Evolutionary conservation across 2,113 vertebrate species (phyloP).

Genomic region (Gymnogyps californianus): DNA sequence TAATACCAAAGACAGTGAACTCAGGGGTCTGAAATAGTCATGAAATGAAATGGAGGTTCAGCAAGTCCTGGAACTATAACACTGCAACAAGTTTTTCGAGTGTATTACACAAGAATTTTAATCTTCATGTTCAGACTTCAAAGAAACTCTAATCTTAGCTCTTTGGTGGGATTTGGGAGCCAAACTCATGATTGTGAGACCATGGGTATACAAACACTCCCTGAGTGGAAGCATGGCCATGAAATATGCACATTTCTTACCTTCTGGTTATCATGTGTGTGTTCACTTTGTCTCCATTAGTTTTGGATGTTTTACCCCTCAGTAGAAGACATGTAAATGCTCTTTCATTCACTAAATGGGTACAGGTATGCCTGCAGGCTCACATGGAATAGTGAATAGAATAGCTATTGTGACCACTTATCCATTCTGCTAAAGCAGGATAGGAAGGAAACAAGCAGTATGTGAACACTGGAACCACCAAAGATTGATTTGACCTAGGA

Average conservation of each 20-base stretch:
- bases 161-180: not conserved
- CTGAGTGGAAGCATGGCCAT: not conserved
- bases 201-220: not conserved
- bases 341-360: not conserved
- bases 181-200: not conserved
- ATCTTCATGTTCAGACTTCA: not conserved
- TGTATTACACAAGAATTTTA: not conserved
- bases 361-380: not conserved
- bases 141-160: not conserved
- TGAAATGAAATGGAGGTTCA: not conserved
- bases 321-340: not conserved
- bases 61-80: not conserved
- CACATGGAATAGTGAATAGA: not conserved
- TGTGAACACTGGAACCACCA: not conserved
- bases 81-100: not conserved
- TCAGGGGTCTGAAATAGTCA: not conserved
- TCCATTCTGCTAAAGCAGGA: not conserved
- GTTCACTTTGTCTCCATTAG: not conserved
- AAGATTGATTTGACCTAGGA: not conserved
- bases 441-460: not conserved
- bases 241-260: not conserved
- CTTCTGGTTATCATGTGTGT: not conserved
- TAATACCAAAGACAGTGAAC: not conserved
- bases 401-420: not conserved
- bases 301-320: not conserved